Evolutionary conservation across 2,797 vertebrate species (phyloP), one percentile per base, ranked within the genome.

Genomic region (Sebastiscus albofasciatus): DNA sequence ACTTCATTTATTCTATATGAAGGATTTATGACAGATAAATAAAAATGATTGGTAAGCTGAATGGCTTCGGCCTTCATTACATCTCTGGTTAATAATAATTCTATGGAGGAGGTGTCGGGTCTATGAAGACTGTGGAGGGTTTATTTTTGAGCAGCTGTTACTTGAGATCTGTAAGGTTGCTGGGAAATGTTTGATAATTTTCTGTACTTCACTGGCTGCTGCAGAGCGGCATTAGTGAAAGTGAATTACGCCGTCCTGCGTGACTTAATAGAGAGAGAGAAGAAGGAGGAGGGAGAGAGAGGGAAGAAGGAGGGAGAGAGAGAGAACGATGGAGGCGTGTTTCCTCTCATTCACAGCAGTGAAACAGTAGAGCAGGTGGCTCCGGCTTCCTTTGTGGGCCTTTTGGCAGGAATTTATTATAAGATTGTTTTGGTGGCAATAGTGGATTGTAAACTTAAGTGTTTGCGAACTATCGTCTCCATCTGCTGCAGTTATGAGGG

Each of bases 141-240:
- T 52, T 14, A 11, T 46, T 67, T 56, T 56, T 39, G 61, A 54
- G 74, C 84, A 80, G 79, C 75, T 83, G 77, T 77, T 55, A 80
- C 67, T 60, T 20, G 68, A 87, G 82, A 83, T 71, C 54, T 67
- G 42, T 34, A 29, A 1, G 72, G 36, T 27, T 94, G 85, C 86
- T 81, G 87, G 91, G 84, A 94, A 94, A 90, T 77, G 87, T 87
- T 86, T 92, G 70, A 90, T 82, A 72, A 86, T 78, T 79, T 67
- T 75, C 76, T 83, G 49, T 64, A 79, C 84, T 86, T 72, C 72
- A 39, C 55, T 8, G 27, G 75, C 75, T 87, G 66, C 83, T 90
- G 77, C 88, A 87, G 64, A 85, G 75, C 82, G 65, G 84, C 91
- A 92, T 93, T 91, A 91, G 91, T 10, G 36, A 84, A 93, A 93